Percentiles rank a stretch among this genome's conserved stretches.
Conservation (phyloP, 2,113 vertebrate genomes). For the Myotis lucifugus region DNA sequence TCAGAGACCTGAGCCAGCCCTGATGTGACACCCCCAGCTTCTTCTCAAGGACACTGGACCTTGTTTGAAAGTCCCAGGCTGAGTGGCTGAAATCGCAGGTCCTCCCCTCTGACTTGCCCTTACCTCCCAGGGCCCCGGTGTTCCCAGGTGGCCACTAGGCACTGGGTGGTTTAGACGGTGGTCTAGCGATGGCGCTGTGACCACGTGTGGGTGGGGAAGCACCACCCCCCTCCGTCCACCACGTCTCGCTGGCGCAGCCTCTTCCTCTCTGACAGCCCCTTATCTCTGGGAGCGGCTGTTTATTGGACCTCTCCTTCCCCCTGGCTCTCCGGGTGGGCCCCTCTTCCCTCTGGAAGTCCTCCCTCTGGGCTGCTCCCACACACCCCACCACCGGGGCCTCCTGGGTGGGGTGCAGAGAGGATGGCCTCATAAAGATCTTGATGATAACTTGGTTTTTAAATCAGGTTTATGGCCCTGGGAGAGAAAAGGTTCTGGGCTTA, state of each 20-base stretch:
- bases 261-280: constrained; percentile 50
- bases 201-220: background rate
- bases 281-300: constrained; percentile 64
- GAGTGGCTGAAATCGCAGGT: background rate
- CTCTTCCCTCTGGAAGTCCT: constrained; percentile 30
- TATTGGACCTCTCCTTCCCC: constrained; percentile 43
- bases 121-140: background rate
- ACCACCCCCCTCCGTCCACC: background rate
- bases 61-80: background rate
- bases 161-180: too few relatives aligned
- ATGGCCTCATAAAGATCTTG: constrained; percentile 78
- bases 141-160: background rate
- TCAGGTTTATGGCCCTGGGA: constrained; percentile 57
- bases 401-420: constrained; percentile 42
- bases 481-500: constrained; percentile 32
- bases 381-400: background rate
- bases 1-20: background rate
- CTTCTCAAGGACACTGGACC: background rate
- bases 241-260: background rate
- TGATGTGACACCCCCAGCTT: background rate
- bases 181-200: background rate
- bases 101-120: background rate
- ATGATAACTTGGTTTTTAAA: constrained; percentile 72
- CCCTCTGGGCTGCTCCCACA: constrained; percentile 38
- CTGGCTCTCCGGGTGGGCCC: background rate